Evolutionary conservation across 92 coral and sea anemone species (phyloP).

Genomic region (Porites cylindrica): DNA sequence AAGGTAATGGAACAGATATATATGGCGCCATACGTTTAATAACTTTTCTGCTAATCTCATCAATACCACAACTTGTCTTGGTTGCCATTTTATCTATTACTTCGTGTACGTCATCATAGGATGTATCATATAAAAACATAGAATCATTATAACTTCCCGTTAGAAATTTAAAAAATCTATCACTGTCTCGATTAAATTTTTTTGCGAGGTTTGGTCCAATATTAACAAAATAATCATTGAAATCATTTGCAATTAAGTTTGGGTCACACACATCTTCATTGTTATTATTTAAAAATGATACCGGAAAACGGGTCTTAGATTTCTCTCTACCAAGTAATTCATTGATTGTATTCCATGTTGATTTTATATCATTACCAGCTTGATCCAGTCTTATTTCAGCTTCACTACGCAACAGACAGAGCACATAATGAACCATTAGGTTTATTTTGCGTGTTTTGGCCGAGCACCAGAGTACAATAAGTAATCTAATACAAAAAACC

Average conservation of each 20-base stretch:
- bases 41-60: neutral
- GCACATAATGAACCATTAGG: too few species aligned
- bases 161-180: neutral
- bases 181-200: neutral
- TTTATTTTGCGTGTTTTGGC: too few species aligned
- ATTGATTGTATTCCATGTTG: conserved; percentile 20
- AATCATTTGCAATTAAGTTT: neutral
- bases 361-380: conserved; percentile 8
- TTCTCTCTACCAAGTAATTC: conserved; percentile 4
- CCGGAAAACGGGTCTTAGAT: neutral
- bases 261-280: conserved; percentile 1
- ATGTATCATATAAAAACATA: neutral
- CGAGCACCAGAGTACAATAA: too few species aligned
- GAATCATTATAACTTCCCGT: neutral
- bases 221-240: neutral
- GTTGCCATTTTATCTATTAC: neutral
- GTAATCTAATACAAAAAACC: too few species aligned
- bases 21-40: neutral
- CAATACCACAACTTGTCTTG: neutral
- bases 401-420: too few species aligned
- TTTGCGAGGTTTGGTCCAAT: neutral
- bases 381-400: neutral
- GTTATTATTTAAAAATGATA: conserved; percentile 11
- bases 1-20: neutral
- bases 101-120: neutral